Evolutionary conservation across 2,888 invertebrate genomes (phyloP), one percentile per base, ranked within the genome.

Genomic region (Pharmacophagus antenor): DNA sequence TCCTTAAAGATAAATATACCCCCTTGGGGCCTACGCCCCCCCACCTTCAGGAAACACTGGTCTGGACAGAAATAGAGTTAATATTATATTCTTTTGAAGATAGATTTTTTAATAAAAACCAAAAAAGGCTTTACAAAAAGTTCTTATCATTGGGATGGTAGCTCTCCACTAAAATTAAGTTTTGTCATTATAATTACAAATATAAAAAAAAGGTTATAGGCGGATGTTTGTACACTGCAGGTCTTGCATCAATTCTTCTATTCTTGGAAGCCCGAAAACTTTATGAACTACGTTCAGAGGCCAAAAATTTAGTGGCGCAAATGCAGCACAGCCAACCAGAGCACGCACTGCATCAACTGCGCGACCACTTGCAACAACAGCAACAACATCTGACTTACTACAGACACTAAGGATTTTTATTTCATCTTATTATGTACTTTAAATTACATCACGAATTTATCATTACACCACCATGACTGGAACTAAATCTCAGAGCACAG

Each of bases 261-360:
- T 95, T 95, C 73, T 90, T 94, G 65, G 96, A 97, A 71, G 92
- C 95, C 0, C 91, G 92, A 56, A 92, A 93, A 65, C 92, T 95
- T 27, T 96, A 95, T 69, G 94, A 95, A 72, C 80, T 94, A 61
- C 93, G 96, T 46, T 92, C 93, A 50, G 95, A 96, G 81, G 95
- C 95, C 46, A 94, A 94, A 75, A 96, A 96, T 85, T 91, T 97
- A n/a, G 96, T 97, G 2, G 95, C 95, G 88, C 97, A 97, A 80
- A 97, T 97, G 96, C 95, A 97, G 73, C 92, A 95, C 83, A 93
- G 94, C 63, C 94, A 94, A 70, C 90, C 92, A 0, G 91, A 92
- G 65, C 89, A 92, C 63, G 85, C 88, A 0, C 65, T 89, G 61
- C 87, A 89, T 44, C 88, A 89, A 60, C 71, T 88, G 42, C 81